Evolutionary conservation across 2,113 vertebrate species (phyloP), one percentile per base, ranked within the genome.

Genomic region (Phycodurus eques): DNA sequence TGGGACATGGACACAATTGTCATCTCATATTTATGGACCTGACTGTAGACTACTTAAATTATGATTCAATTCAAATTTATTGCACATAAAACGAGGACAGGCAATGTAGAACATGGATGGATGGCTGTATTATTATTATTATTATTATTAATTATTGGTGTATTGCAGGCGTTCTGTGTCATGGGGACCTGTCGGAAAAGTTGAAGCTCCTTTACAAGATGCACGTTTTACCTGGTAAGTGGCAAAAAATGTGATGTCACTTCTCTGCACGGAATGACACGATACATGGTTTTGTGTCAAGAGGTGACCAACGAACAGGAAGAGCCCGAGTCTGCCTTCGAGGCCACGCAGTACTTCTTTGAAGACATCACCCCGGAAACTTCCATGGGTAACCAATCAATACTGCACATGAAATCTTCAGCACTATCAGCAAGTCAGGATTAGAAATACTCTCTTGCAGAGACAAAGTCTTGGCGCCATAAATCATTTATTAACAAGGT

Each of bases 281-380:
- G 0, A 42, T 27, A 1, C 71, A 15, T n/a, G 51, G 19, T 67
- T 63, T 39, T 43, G 13, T 47, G 12, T 7, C 5, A 80, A 94
- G 93, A 98, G 78, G 88, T 94, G 0, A 90, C 88, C 63, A 92
- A 91, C 54, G 96, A 99, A 65, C 95, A 94, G 60, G 98, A 98
- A 12, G 98, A 99, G 60, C 96, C 98, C 0, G 98, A 99, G 85
- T 99, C 98, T 12, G 98, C 98, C 44, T 99, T 98, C 71, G 98
- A 99, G 91, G 98, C 98, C 14, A 99, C 95, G 20, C 97, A 98
- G 81, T 99, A 98, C 88, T 99, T 99, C 87, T 99, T 98, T 91
- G 98, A 99, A 91, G 98, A 99, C 82, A 95, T 99, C 80, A 96
- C 96, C 22, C 96, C 98, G 6, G 97, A 98, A 64, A 95, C 95